Evolutionary conservation across 2,888 invertebrate genomes (phyloP).

Genomic region (Parascotia fuliginaria): DNA sequence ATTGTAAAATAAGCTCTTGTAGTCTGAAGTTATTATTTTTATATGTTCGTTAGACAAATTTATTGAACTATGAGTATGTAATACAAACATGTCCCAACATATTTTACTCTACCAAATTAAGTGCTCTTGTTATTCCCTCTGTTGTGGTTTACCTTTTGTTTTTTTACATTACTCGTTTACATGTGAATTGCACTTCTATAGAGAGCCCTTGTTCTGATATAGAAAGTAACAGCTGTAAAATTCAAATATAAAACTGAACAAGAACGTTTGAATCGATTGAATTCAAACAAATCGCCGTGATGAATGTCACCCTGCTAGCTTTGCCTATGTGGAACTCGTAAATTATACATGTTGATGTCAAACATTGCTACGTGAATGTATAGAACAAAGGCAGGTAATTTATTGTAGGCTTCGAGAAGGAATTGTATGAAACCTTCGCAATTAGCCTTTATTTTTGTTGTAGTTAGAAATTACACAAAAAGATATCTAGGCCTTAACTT

Average conservation of each 20-base stretch:
- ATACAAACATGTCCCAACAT: no score
- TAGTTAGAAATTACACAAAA: no score
- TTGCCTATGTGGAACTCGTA: conserved; percentile 35
- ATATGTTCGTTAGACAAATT: no score
- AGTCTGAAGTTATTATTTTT: no score
- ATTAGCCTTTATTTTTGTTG: neutral
- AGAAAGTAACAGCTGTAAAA: conserved; percentile 22
- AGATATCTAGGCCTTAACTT: no score
- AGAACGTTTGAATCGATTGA: conserved; percentile 35
- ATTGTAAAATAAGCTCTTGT: no score
- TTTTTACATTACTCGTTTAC: no score
- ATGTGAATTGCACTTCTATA: conserved; percentile 12
- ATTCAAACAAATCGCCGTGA: conserved; percentile 47
- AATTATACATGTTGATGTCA: conserved; percentile 43
- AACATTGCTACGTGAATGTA: conserved; percentile 33
- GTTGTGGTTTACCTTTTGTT: no score
- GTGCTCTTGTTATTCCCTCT: no score
- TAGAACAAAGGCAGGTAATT: conserved; percentile 36
- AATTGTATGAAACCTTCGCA: conserved; percentile 20
- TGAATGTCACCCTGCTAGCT: conserved; percentile 43
- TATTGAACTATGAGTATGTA: no score
- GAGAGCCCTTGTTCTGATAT: conserved; percentile 10
- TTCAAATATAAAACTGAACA: conserved; percentile 18
- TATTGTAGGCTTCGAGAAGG: conserved; percentile 27
- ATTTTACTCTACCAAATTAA: no score